phyloP scores from a whole-genome alignment of 2,797 vertebrate genomes.

The Molossus alvarezi region DNA sequence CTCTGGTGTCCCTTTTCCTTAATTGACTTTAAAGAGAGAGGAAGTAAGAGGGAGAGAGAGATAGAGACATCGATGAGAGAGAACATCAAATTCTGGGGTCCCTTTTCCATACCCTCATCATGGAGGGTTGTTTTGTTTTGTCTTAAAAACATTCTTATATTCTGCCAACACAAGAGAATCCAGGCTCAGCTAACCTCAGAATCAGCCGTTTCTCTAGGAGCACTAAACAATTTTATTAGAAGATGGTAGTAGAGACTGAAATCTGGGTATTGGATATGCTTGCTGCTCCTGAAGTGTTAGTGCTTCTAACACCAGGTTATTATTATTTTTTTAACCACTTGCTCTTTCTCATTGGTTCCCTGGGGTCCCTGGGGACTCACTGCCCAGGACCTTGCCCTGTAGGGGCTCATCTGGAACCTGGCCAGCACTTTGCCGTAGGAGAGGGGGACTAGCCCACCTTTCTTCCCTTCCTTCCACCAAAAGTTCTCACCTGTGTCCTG shows the following conservation, averaged over 20 bases:
- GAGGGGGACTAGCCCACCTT: not conserved
- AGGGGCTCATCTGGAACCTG: not conserved
- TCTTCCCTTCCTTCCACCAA: not conserved
- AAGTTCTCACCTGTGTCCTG: not conserved
- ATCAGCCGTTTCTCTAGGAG: not conserved
- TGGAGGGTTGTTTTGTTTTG: not conserved
- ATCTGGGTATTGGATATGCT: not conserved
- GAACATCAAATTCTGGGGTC: too few species aligned
- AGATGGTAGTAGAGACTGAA: not conserved
- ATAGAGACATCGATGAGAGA: too few species aligned
- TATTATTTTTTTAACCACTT: not conserved
- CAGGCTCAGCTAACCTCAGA: not conserved
- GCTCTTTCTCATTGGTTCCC: not conserved
- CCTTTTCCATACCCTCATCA: not conserved
- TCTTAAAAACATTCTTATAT: not conserved
- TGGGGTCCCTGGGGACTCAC: not conserved
- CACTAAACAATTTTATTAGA: not conserved
- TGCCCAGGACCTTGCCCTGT: accelerated
- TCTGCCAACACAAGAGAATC: not conserved
- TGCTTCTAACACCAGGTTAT: not conserved
- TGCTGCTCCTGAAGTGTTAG: not conserved
- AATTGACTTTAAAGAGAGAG: too few species aligned
- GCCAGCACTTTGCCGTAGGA: not conserved
- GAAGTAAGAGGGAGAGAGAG: too few species aligned
- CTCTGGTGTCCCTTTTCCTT: not conserved